A percentile compares a stretch with the other conserved stretches of the same genome.
Evolutionary conservation across 2,797 vertebrate species (phyloP).

Genomic region (Parotocinclus haroldoi): DNA sequence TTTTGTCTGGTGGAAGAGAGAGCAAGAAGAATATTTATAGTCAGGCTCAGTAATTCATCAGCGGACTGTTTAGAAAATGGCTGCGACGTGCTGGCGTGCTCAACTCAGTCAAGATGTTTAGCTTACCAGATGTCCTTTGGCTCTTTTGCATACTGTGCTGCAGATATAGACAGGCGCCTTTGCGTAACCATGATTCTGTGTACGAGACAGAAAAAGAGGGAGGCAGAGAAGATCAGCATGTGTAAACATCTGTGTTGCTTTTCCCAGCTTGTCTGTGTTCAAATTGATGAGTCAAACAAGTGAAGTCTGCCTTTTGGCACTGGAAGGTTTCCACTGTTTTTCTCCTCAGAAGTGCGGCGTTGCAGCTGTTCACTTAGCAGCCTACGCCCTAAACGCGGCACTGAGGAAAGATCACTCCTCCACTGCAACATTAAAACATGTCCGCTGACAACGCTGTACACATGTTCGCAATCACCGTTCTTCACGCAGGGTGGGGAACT

Average conservation of each 20-base stretch:
- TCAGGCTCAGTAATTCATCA: constrained; percentile 16
- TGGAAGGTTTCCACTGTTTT: constrained; percentile 34
- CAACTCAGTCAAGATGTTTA: constrained; percentile 43
- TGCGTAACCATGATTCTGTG: constrained; percentile 1
- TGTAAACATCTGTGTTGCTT: constrained; percentile 41
- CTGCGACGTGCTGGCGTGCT: constrained; percentile 20
- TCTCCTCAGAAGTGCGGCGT: constrained; percentile 14
- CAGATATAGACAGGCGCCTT: constrained; percentile 7
- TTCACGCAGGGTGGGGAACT: constrained; percentile 9
- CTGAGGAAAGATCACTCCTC: constrained; percentile 8
- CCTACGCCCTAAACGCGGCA: constrained; percentile 32
- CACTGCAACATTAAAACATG: constrained; percentile 1
- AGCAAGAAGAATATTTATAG: constrained; percentile 28
- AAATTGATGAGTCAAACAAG: constrained; percentile 41
- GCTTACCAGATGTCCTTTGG: constrained; percentile 32
- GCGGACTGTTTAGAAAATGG: constrained; percentile 36
- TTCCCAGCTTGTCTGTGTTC: constrained; percentile 26
- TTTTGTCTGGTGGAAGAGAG: constrained; percentile 13
- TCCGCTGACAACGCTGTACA: constrained; percentile 3
- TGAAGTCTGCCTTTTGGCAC: constrained; percentile 32
- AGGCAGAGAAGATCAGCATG: neutral
- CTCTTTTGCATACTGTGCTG: constrained; percentile 1
- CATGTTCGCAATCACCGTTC: constrained; percentile 21
- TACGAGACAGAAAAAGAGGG: neutral
- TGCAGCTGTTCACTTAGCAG: constrained; percentile 37